Percentiles rank a stretch among this genome's conserved stretches.
Conservation (phyloP, 2,888 invertebrate genomes). For the Myathropa florea region DNA sequence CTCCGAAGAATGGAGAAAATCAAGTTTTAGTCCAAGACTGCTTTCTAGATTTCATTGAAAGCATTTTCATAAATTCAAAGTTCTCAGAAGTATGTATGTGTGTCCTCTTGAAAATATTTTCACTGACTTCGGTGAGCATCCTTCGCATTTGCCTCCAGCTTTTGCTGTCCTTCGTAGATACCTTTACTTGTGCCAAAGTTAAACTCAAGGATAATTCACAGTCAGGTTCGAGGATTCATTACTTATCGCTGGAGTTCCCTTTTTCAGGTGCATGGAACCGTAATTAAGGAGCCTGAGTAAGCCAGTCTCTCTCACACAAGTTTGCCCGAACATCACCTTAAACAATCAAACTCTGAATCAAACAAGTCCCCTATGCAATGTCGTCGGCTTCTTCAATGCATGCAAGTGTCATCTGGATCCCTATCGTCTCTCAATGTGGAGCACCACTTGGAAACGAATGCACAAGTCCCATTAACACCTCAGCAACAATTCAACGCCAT, state of each 20-base stretch:
- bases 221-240: background rate
- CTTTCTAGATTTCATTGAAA: too few relatives aligned
- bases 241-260: background rate
- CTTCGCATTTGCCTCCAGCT: background rate
- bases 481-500: slow-evolving; percentile 25
- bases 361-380: background rate
- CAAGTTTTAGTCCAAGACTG: too few relatives aligned
- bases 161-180: background rate
- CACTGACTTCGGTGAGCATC: background rate
- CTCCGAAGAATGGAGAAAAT: too few relatives aligned
- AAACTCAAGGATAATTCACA: background rate
- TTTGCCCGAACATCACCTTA: background rate
- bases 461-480: slow-evolving; percentile 50
- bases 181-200: background rate
- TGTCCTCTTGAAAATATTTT: too few relatives aligned
- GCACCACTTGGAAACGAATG: slow-evolving; percentile 47
- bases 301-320: background rate
- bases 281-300: background rate
- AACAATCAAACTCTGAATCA: background rate
- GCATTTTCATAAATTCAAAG: too few relatives aligned
- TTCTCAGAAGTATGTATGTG: too few relatives aligned
- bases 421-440: background rate
- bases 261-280: background rate
- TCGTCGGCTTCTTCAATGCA: background rate
- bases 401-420: background rate